phyloP scores from a whole-genome alignment of 2,113 vertebrate genomes.

The Micronycteris hirsuta region DNA sequence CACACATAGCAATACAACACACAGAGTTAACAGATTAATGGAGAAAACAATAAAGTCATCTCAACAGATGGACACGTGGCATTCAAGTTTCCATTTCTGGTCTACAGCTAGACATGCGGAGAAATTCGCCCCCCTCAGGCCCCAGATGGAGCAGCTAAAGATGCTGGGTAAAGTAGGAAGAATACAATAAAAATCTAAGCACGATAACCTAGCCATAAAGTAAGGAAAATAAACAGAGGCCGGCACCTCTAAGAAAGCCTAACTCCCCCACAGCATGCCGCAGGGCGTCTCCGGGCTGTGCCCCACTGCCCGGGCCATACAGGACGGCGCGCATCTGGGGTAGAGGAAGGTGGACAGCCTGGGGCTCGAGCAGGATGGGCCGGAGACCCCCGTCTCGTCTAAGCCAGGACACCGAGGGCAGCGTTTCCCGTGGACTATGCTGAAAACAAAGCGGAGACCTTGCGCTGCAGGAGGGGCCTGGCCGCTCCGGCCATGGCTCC shows the following conservation, averaged over 20 bases:
- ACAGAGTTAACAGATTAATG: background rate
- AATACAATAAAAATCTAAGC: background rate
- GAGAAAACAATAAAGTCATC: background rate
- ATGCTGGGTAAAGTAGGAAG: background rate
- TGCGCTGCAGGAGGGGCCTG: background rate
- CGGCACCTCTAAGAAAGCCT: background rate
- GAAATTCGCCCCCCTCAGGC: background rate
- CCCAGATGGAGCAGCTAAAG: background rate
- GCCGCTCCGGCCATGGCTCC: background rate
- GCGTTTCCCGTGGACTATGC: background rate
- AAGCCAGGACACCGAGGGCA: background rate
- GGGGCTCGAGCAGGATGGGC: background rate
- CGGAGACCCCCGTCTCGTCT: background rate
- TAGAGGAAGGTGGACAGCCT: background rate
- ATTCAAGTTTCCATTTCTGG: background rate
- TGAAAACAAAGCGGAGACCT: background rate
- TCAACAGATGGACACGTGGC: background rate
- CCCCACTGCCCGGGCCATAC: background rate
- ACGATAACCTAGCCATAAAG: background rate
- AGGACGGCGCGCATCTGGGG: background rate
- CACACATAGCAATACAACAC: background rate
- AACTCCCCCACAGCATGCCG: rapidly evolving
- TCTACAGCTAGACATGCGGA: background rate
- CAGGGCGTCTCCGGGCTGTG: rapidly evolving
- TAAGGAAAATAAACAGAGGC: background rate